These are phyloP conservation scores for Brachionus plicatilis DNA, from an alignment of 1,140 invertebrate species.

Conservation along the genomic window DNA sequence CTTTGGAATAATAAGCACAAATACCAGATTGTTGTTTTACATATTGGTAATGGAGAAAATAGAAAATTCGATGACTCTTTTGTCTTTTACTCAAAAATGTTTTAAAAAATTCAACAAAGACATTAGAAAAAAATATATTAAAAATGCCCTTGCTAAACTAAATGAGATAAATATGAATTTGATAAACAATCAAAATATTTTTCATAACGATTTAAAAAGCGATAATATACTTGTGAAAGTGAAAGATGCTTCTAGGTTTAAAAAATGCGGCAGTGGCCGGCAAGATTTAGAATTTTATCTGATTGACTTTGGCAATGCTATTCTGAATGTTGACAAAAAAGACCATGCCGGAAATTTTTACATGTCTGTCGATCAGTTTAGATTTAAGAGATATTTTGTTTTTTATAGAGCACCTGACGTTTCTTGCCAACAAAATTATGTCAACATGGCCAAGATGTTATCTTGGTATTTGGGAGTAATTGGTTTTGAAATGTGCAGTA, in stretches of 20 bases:
- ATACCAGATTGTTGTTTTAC: neutral
- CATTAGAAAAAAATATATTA: neutral
- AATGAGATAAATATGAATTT: conserved; percentile 25
- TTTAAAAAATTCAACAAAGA: conserved; percentile 19
- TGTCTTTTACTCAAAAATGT: neutral
- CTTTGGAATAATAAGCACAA: neutral
- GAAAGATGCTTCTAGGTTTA: neutral
- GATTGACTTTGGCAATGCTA: conserved; percentile 20
- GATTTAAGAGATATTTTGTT: conserved; percentile 11
- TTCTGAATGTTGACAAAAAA: neutral
- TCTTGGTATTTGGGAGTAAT: conserved; percentile 17
- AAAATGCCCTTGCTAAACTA: neutral
- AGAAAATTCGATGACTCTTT: conserved; percentile 15
- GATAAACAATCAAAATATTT: neutral
- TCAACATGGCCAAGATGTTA: neutral
- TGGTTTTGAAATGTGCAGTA: conserved; percentile 29
- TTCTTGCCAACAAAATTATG: neutral
- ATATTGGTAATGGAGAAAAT: conserved; percentile 15
- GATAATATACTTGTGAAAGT: conserved; percentile 1
- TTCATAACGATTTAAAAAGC: conserved; percentile 36
- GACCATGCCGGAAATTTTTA: neutral
- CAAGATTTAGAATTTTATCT: neutral
- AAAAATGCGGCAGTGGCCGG: neutral
- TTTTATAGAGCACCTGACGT: conserved; percentile 18
- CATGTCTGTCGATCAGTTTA: neutral